These are phyloP conservation scores for Coecobrya sp. DNA, from an alignment of 2,888 invertebrate species.

Conservation along the genomic window DNA sequence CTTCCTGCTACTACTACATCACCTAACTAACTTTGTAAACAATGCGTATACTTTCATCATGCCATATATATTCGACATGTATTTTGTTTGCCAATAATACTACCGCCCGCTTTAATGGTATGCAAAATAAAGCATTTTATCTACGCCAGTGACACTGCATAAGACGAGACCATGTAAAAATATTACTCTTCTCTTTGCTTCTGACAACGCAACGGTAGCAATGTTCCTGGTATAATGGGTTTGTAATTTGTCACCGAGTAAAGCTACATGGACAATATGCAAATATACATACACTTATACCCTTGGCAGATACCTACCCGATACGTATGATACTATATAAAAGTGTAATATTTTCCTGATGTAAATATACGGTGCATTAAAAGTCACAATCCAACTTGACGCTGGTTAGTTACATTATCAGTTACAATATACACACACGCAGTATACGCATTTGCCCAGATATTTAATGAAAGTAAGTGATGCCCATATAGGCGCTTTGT, in stretches of 20 bases:
- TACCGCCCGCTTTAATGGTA: constrained; percentile 9
- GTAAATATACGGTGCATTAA: constrained; percentile 15
- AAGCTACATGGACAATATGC: constrained; percentile 21
- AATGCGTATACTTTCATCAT: background rate
- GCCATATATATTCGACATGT: background rate
- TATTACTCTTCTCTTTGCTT: background rate
- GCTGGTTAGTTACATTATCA: background rate
- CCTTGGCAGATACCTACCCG: too few relatives aligned
- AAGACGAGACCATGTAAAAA: constrained; percentile 16
- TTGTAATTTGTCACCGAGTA: constrained; percentile 66
- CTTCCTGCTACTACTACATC: background rate
- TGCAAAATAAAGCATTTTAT: constrained; percentile 44
- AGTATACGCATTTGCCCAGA: background rate
- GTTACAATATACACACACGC: background rate
- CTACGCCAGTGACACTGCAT: background rate
- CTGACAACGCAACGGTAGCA: background rate
- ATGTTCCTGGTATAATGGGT: constrained; percentile 30
- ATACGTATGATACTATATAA: too few relatives aligned
- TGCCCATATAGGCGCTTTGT: background rate
- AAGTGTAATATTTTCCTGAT: too few relatives aligned
- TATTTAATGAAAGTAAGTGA: constrained; percentile 27
- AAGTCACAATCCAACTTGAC: constrained; percentile 22
- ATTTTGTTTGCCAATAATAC: background rate
- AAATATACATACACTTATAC: background rate
- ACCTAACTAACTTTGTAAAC: background rate